Conservation (phyloP, 2,113 vertebrate species). For the Pantherophis guttatus region DNA sequence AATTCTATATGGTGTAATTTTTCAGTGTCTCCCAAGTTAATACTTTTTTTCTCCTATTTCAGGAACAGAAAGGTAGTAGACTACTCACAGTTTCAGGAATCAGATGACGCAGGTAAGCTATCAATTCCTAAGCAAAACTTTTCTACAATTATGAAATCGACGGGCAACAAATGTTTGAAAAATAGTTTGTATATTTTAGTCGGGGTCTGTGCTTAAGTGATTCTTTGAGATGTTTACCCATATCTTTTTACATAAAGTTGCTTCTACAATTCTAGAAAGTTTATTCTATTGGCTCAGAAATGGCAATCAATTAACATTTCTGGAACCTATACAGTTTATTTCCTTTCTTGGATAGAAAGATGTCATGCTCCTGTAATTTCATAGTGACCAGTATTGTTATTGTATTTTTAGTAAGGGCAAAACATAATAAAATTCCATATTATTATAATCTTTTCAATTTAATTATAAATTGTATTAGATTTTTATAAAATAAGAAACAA, state of each 20-base stretch:
- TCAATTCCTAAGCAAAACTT: slow-evolving; percentile 10
- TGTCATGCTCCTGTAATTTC: slow-evolving; percentile 7
- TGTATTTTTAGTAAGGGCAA: slow-evolving; percentile 28
- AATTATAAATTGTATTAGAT: not conserved
- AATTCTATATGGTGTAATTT: not conserved
- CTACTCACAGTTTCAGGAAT: slow-evolving; percentile 98
- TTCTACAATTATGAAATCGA: not conserved
- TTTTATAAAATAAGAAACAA: not conserved
- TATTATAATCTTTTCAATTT: not conserved
- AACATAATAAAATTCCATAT: not conserved
- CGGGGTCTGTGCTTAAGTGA: not conserved
- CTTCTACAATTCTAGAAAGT: not conserved
- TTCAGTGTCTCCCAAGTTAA: not conserved
- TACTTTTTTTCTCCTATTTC: slow-evolving; percentile 35
- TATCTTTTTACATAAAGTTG: slow-evolving; percentile 27
- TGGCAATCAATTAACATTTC: not conserved
- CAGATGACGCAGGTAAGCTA: slow-evolving; percentile 85
- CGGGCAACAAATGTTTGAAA: not conserved
- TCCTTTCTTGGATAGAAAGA: slow-evolving; percentile 21
- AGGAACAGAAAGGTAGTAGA: slow-evolving; percentile 99
- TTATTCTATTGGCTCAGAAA: not conserved
- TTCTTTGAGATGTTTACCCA: not conserved
- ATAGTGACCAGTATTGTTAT: not conserved
- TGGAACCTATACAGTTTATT: slow-evolving; percentile 14
- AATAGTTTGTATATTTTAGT: not conserved